Evolutionary conservation across 1,140 invertebrate genomes (phyloP).

Genomic region (Drosophila arawakana): DNA sequence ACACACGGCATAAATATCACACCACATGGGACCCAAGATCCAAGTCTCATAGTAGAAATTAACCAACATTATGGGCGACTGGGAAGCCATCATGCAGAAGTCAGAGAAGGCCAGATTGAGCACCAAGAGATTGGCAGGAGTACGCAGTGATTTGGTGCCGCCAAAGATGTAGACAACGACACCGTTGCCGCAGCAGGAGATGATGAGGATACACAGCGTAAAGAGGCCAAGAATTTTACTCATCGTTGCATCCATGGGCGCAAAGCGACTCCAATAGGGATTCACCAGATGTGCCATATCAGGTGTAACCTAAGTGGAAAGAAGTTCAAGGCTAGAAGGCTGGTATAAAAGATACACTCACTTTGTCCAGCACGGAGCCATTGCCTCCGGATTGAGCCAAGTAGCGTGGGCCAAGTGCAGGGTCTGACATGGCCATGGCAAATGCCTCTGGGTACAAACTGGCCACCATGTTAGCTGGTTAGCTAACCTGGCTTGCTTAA

Average conservation of each 20-base stretch:
- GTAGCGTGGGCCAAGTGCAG: slow-evolving; percentile 48
- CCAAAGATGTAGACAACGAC: slow-evolving; percentile 88
- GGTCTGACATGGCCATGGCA: slow-evolving; percentile 23
- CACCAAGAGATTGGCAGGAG: slow-evolving; percentile 87
- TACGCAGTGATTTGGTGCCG: slow-evolving; percentile 86
- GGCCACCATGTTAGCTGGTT: slow-evolving; percentile 58
- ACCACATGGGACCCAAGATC: slow-evolving; percentile 92
- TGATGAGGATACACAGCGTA: slow-evolving; percentile 65
- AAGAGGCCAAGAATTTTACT: slow-evolving; percentile 74
- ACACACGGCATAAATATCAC: slow-evolving; percentile 91
- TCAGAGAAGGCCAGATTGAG: slow-evolving; percentile 88
- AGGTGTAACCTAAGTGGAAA: slow-evolving; percentile 64
- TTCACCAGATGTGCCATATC: slow-evolving; percentile 91
- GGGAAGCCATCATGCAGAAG: slow-evolving; percentile 93
- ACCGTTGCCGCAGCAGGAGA: slow-evolving; percentile 86
- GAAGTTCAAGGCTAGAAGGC: not conserved
- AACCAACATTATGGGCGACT: slow-evolving; percentile 93
- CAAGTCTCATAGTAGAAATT: slow-evolving; percentile 95
- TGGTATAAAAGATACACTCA: slow-evolving; percentile 9
- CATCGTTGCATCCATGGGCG: slow-evolving; percentile 92
- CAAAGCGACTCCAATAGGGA: slow-evolving; percentile 90
- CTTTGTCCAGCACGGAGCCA: slow-evolving; percentile 72
- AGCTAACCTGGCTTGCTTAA: slow-evolving; percentile 30
- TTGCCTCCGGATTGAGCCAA: slow-evolving; percentile 59
- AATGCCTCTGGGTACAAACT: slow-evolving; percentile 46